These are phyloP conservation scores for Limnodromus scolopaceus DNA, from an alignment of 2,797 vertebrate genomes.

Conservation along the genomic window DNA sequence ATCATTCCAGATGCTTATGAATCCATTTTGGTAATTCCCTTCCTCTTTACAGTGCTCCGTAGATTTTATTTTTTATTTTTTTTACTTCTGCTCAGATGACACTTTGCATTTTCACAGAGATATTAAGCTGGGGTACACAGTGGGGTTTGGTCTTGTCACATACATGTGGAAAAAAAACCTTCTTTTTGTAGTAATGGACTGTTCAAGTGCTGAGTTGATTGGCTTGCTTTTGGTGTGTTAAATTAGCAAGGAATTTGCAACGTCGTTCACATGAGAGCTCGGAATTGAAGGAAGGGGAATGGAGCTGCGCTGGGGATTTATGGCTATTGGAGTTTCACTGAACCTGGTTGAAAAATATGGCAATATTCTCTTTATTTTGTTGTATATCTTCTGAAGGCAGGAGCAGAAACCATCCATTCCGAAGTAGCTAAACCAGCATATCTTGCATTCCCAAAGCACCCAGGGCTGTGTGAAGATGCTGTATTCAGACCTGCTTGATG, in stretches of 20 bases:
- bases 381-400: background rate
- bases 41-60: constrained; percentile 34
- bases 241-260: background rate
- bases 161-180: too few species aligned
- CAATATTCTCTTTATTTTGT: background rate
- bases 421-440: background rate
- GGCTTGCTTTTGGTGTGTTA: background rate
- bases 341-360: background rate
- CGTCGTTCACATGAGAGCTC: background rate
- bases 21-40: constrained; percentile 79
- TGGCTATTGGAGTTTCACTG: background rate
- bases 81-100: constrained; percentile 24
- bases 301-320: constrained; percentile 3
- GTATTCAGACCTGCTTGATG: background rate
- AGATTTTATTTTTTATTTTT: background rate
- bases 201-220: background rate
- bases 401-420: background rate
- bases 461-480: background rate
- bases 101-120: constrained; percentile 12
- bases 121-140: background rate
- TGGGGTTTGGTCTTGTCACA: background rate
- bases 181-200: background rate
- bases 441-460: background rate
- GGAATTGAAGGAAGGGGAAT: background rate
- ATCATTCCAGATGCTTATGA: constrained; percentile 68